Base-by-base conservation (phyloP, 2,797 vertebrate genomes). In the Synaphobranchus kaupii region DNA sequence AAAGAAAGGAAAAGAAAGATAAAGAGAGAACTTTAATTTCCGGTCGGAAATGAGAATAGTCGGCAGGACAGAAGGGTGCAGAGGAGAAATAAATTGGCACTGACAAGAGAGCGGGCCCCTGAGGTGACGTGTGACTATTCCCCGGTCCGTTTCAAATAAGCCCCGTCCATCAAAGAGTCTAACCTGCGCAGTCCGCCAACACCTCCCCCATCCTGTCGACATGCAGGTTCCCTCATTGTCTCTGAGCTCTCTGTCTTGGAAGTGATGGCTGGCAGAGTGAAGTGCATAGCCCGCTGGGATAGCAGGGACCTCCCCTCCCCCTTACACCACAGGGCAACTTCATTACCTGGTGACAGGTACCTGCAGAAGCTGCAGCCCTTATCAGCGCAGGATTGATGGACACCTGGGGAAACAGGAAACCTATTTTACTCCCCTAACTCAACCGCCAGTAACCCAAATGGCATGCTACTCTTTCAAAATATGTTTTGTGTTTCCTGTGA, bases 1-100 rank as follows among this genome's bases (percentile, higher is more conserved):
- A 66, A 81, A 86, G 58, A 82, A 76, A 66, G 56, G 66, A 71
- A 71, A 86, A 47, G n/a, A 71, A 12, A 71, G 28, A 71, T 10
- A 71, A 31, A 71, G 66, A 12, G 28, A 71, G 66, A 71, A 28
- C 3, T 28, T 4, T 71, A 71, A 71, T 71, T 52, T 83, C 44
- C 81, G 28, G 81, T 83, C n/a, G 48, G 48, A 28, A 28, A 54
- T 83, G 81, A 50, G 52, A 50, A 22, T 54, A 31, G 48, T 54
- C 9, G 48, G 81, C 48, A 52, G 66, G 66, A 71, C 25, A 12
- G 28, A 71, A 31, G 66, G 66, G 28, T 34, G 48, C 25, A 13
- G 48, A 83, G 47, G n/a, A 50, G 48, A 83, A 83, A 54, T 83
- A 54, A 83, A 83, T 83, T 83, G 81, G 28, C 81, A 8, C 22